Conservation (phyloP, 2,113 vertebrate species). For the Dolichotis patagonum region DNA sequence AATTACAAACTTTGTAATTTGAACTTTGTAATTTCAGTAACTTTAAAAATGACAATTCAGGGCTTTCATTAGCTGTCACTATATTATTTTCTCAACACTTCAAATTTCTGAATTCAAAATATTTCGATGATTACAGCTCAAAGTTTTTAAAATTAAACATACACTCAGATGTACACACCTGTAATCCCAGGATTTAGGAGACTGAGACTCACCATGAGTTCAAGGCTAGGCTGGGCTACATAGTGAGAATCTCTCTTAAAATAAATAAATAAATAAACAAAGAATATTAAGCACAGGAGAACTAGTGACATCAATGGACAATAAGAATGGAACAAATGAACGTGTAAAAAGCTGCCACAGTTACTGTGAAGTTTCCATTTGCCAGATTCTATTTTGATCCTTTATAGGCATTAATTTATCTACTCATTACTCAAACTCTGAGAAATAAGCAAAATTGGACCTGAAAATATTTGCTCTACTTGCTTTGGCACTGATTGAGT, state of each 20-base stretch:
- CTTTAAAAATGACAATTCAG: background rate
- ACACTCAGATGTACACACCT: background rate
- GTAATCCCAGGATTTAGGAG: background rate
- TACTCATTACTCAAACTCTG: background rate
- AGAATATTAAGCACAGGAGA: background rate
- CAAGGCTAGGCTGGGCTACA: background rate
- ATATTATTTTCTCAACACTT: background rate
- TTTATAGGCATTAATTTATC: background rate
- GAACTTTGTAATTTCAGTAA: background rate
- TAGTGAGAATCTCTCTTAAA: background rate
- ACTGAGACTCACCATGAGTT: background rate
- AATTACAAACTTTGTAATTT: too few species aligned
- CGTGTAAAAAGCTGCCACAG: background rate
- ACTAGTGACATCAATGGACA: background rate
- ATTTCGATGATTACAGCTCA: background rate
- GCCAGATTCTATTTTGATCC: background rate
- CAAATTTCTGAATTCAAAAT: background rate
- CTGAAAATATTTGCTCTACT: background rate
- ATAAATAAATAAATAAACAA: background rate
- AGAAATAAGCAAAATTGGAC: background rate
- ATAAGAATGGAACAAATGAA: background rate
- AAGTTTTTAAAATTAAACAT: background rate
- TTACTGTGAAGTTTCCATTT: background rate
- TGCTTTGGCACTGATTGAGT: background rate
- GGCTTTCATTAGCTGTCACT: background rate